Conservation (phyloP, 2,797 vertebrate species). For the Rallus crepitans region DNA sequence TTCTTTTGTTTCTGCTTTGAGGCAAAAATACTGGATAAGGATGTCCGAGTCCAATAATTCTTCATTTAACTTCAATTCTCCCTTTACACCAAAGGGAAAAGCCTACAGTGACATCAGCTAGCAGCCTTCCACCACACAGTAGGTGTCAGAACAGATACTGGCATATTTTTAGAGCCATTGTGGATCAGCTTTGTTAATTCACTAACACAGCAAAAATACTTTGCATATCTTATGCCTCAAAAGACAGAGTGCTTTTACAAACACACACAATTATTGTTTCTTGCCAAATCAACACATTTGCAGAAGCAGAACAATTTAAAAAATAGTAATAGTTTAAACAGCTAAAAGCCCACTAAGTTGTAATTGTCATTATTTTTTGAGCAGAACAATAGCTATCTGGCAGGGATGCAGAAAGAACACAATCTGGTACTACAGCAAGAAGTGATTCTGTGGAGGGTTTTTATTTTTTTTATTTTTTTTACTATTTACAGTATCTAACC, state of each 20-base stretch:
- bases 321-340: not conserved
- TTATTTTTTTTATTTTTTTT: not conserved
- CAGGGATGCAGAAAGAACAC: not conserved
- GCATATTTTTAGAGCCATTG: not conserved
- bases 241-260: not conserved
- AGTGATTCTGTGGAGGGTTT: accelerated
- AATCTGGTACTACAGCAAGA: not conserved
- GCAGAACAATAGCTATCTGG: not conserved
- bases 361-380: not conserved
- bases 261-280: not conserved
- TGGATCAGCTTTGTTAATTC: not conserved
- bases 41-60: not conserved
- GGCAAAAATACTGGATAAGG: not conserved
- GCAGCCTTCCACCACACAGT: not conserved
- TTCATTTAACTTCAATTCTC: not conserved
- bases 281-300: not conserved
- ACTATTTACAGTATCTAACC: not conserved
- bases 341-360: not conserved
- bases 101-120: not conserved
- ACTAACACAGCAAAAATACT: not conserved
- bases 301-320: not conserved
- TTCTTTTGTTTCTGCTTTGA: not conserved
- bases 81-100: not conserved
- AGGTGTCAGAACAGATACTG: not conserved
- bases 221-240: not conserved